Conservation (phyloP, 2,888 invertebrate genomes). For the Mechanitis messenoides region DNA sequence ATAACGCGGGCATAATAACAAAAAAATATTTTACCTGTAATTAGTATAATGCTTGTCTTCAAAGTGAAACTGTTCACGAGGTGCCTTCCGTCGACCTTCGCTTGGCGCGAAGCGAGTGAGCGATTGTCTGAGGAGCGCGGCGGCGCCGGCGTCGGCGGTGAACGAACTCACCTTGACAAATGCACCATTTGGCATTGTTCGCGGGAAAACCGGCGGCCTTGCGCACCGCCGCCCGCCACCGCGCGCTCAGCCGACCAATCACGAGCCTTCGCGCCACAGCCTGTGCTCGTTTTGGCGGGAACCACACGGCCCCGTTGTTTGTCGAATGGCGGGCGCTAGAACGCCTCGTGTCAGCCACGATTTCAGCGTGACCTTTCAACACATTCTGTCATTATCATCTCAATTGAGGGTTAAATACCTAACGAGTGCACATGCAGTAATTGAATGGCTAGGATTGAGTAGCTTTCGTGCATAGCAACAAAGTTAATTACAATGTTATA, state of each 20-base stretch:
- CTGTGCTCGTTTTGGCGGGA: constrained; percentile 70
- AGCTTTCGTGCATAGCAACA: constrained; percentile 26
- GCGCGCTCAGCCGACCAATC: constrained; percentile 60
- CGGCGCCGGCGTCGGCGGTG: constrained; percentile 68
- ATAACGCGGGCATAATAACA: constrained; percentile 34
- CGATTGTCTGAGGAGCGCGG: constrained; percentile 55
- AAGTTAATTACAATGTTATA: constrained; percentile 29
- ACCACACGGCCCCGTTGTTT: constrained; percentile 45
- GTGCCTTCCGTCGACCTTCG: constrained; percentile 70
- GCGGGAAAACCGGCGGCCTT: constrained; percentile 77
- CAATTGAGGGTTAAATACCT: constrained; percentile 22
- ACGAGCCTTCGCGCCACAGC: constrained; percentile 71
- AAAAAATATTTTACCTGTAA: constrained; percentile 62
- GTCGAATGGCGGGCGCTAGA: constrained; percentile 43
- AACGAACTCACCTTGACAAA: constrained; percentile 78
- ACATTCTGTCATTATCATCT: constrained; percentile 25
- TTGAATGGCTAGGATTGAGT: not conserved
- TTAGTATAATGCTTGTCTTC: constrained; percentile 59
- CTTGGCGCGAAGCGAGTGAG: constrained; percentile 58
- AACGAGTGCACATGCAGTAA: constrained; percentile 1
- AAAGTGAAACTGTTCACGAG: constrained; percentile 42
- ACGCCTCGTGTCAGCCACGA: constrained; percentile 38
- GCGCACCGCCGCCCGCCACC: constrained; percentile 67
- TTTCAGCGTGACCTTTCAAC: constrained; percentile 44
- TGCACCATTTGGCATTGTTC: constrained; percentile 78